Evolutionary conservation across 2,888 invertebrate genomes (phyloP).

Genomic region (Oxyscelio sp.): DNA sequence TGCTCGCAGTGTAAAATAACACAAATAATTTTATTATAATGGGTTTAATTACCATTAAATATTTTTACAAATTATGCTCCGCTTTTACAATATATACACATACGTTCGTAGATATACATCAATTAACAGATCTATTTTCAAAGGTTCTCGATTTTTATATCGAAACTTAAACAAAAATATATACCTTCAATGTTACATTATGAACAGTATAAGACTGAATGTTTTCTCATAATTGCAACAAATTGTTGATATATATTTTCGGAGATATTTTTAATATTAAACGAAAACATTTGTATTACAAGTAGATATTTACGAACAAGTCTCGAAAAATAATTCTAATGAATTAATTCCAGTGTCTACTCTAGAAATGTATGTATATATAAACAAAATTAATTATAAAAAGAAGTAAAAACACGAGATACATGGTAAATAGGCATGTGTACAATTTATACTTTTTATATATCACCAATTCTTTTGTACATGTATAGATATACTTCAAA

Average conservation of each 20-base stretch:
- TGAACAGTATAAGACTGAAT: background rate
- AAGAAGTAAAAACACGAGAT: background rate
- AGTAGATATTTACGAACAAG: slow-evolving; percentile 5
- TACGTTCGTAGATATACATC: slow-evolving; percentile 38
- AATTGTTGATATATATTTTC: too few species aligned
- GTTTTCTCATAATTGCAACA: background rate
- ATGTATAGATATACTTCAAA: too few species aligned
- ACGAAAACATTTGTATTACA: too few species aligned
- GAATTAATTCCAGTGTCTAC: background rate
- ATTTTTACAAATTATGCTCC: slow-evolving; percentile 46
- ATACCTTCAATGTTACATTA: background rate
- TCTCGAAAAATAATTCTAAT: slow-evolving; percentile 37
- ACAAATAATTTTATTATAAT: slow-evolving; percentile 54
- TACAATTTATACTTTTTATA: too few species aligned
- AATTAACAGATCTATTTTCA: slow-evolving; percentile 41
- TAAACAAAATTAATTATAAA: too few species aligned
- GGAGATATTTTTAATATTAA: too few species aligned
- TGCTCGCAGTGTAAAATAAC: slow-evolving; percentile 48
- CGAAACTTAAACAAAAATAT: background rate
- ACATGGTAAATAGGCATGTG: too few species aligned
- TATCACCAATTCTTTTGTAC: too few species aligned
- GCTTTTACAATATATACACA: slow-evolving; percentile 50
- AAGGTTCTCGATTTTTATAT: background rate
- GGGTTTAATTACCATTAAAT: slow-evolving; percentile 52
- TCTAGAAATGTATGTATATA: slow-evolving; percentile 1